Conservation (phyloP, 2,888 invertebrate species). For the Seira musarum region DNA sequence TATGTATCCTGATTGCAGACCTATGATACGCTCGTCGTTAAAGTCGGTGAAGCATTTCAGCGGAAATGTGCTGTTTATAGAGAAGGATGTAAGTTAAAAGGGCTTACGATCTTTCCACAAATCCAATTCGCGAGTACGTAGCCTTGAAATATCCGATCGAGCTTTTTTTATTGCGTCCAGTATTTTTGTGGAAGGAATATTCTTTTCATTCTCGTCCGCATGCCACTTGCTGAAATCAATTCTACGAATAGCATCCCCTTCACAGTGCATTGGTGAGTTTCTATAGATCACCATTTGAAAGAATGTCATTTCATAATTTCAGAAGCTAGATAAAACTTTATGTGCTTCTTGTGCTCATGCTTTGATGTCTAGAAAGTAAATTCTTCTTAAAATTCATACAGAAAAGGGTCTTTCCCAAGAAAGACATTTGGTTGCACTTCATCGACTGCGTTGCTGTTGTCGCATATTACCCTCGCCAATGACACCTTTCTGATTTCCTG, state of each 20-base stretch:
- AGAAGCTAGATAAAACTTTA: too few species aligned
- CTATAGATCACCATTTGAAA: too few species aligned
- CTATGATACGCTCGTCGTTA: too few species aligned
- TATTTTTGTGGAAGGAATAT: constrained; percentile 71
- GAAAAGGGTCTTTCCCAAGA: constrained; percentile 71
- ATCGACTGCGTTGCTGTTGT: constrained; percentile 81
- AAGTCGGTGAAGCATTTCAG: too few species aligned
- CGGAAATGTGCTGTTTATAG: too few species aligned
- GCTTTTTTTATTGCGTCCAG: constrained; percentile 73
- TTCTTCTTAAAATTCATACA: constrained; percentile 71
- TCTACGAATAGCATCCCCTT: constrained; percentile 71
- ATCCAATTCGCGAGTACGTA: constrained; percentile 72
- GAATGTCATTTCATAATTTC: too few species aligned
- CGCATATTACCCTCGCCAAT: constrained; percentile 81
- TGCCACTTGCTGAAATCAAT: constrained; percentile 72
- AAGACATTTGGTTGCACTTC: constrained; percentile 73
- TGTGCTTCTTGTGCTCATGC: too few species aligned
- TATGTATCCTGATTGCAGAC: too few species aligned
- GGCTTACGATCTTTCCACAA: constrained; percentile 70
- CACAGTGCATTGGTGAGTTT: constrained; percentile 73
- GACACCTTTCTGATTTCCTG: constrained; percentile 80
- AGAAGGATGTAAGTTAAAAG: constrained; percentile 16
- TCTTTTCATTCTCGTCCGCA: constrained; percentile 68
- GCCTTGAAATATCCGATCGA: constrained; percentile 72
- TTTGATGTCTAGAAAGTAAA: too few species aligned